A percentile compares a stretch with the other conserved stretches of the same genome.
Conservation (phyloP, 1,140 invertebrate species). For the Anoplolepis gracilipes region DNA sequence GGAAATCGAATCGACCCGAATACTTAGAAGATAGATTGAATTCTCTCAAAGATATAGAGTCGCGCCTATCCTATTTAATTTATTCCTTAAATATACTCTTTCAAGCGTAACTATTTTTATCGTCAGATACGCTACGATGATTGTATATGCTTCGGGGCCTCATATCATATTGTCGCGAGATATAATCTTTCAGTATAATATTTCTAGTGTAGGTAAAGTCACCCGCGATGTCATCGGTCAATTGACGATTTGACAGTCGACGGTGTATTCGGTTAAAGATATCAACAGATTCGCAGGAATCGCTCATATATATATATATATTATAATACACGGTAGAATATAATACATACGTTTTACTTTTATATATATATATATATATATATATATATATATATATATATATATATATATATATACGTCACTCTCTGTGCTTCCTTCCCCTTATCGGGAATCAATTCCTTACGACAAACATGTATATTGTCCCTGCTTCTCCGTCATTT, state of each 20-base stretch:
- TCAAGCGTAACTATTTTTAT: slow-evolving; percentile 66
- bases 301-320: slow-evolving; percentile 23
- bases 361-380: slow-evolving; percentile 35
- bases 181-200: slow-evolving; percentile 64
- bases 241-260: slow-evolving; percentile 19
- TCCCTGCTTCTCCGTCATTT: slow-evolving; percentile 45
- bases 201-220: slow-evolving; percentile 53
- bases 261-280: slow-evolving; percentile 38
- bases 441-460: slow-evolving; percentile 67
- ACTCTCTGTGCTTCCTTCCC: slow-evolving; percentile 40
- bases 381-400: slow-evolving; percentile 47
- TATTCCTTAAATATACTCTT: slow-evolving; percentile 56
- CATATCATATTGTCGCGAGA: slow-evolving; percentile 68
- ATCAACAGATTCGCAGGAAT: slow-evolving; percentile 46
- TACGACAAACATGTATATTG: slow-evolving; percentile 64
- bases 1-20: slow-evolving; percentile 53
- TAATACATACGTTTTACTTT: slow-evolving; percentile 50
- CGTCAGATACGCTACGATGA: slow-evolving; percentile 55
- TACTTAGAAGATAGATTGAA: slow-evolving; percentile 20
- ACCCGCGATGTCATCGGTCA: slow-evolving; percentile 17
- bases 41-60: slow-evolving; percentile 12
- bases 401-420: slow-evolving; percentile 57
- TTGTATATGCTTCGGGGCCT: slow-evolving; percentile 29
- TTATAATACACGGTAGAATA: slow-evolving; percentile 59
- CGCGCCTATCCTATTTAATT: slow-evolving; percentile 44